Percentiles rank a stretch among this genome's conserved stretches.
Evolutionary conservation across 2,797 vertebrate genomes (phyloP).

Genomic region (Mallotus villosus): DNA sequence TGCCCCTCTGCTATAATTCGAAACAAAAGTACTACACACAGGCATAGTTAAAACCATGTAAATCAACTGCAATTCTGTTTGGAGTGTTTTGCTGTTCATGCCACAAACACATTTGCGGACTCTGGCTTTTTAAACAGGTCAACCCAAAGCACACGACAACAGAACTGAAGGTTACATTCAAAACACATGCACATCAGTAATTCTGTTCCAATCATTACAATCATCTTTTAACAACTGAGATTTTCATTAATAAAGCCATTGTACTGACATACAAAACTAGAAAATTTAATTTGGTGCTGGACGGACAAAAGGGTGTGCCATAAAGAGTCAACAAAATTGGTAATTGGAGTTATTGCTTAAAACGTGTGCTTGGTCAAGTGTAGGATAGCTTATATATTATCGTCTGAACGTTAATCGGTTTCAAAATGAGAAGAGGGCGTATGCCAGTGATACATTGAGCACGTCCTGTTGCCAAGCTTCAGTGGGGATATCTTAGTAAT

Average conservation of each 20-base stretch:
- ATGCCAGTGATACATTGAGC: conserved; percentile 35
- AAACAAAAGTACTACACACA: conserved; percentile 52
- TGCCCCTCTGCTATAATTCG: conserved; percentile 47
- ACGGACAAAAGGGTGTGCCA: conserved; percentile 45
- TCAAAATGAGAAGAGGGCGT: conserved; percentile 43
- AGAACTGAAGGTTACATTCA: conserved; percentile 70
- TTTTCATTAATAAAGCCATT: conserved; percentile 40
- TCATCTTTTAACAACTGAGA: conserved; percentile 54
- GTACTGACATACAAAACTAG: conserved; percentile 50
- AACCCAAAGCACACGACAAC: conserved; percentile 63
- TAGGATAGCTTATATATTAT: conserved; percentile 57
- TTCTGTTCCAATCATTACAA: conserved; percentile 56
- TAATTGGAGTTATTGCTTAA: conserved; percentile 66
- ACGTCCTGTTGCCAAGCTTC: conserved; percentile 30
- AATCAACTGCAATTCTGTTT: conserved; percentile 35
- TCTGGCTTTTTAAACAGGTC: conserved; percentile 45
- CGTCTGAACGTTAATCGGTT: conserved; percentile 43
- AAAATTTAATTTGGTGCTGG: conserved; percentile 51
- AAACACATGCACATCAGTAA: conserved; percentile 66
- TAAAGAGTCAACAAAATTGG: conserved; percentile 41
- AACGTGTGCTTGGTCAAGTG: conserved; percentile 71
- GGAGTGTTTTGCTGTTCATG: conserved; percentile 56
- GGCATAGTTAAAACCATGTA: conserved; percentile 41
- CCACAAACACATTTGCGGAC: conserved; percentile 49
- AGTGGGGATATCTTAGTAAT: conserved; percentile 28